Conservation (phyloP, 2,797 vertebrate genomes). For the Falco biarmicus region DNA sequence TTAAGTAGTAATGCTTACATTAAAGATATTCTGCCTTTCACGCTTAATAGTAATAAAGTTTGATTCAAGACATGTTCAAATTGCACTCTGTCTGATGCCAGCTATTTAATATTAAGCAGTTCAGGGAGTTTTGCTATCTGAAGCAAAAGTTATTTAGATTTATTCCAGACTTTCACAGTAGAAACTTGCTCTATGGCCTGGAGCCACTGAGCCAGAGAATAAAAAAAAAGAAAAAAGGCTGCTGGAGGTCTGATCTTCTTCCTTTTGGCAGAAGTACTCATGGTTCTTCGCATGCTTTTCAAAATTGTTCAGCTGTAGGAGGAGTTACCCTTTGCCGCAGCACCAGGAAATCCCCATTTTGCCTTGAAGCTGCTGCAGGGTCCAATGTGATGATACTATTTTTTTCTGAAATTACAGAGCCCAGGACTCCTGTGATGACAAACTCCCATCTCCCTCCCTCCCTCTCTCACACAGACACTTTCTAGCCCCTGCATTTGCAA, state of each 20-base stretch:
- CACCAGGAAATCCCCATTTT: conserved; percentile 18
- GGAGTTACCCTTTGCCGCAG: neutral
- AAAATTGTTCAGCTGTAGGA: neutral
- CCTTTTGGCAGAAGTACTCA: neutral
- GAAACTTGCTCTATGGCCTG: neutral
- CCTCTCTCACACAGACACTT: neutral
- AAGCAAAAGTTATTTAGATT: conserved; percentile 44
- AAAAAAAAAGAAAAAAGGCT: neutral
- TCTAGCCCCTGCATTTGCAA: neutral
- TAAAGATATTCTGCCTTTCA: conserved; percentile 41
- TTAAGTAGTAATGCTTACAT: conserved; percentile 5
- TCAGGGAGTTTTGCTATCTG: conserved; percentile 30
- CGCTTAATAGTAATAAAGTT: conserved; percentile 33
- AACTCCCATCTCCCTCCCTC: neutral
- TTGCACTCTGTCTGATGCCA: conserved; percentile 38
- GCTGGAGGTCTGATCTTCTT: conserved; percentile 6
- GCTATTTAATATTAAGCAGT: conserved; percentile 58
- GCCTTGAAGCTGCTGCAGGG: conserved; percentile 7
- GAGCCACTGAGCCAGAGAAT: neutral
- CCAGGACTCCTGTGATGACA: neutral
- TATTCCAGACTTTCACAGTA: conserved; percentile 44
- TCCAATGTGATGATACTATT: neutral
- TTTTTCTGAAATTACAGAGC: neutral
- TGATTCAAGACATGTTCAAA: conserved; percentile 51
- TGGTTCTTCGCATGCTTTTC: neutral